These are phyloP conservation scores for Apotomis turbidana DNA, from an alignment of 2,888 invertebrate species.

Conservation along the genomic window DNA sequence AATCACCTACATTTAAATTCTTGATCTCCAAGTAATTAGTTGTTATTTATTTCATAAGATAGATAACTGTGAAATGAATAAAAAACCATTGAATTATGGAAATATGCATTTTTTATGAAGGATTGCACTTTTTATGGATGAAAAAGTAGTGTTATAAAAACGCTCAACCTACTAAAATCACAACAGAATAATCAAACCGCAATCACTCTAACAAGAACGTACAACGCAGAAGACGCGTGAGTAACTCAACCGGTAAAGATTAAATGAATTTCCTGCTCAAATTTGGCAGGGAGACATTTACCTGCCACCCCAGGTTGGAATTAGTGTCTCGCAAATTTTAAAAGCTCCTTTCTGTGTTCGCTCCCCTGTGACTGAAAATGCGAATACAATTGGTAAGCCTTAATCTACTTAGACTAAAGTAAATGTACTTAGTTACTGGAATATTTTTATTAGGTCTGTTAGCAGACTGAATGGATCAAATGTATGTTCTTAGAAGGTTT, in stretches of 20 bases:
- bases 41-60: no score
- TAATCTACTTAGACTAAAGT: background rate
- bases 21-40: no score
- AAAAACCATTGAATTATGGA: no score
- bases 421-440: background rate
- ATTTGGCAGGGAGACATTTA: background rate
- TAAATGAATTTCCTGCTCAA: background rate
- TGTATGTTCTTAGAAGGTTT: no score
- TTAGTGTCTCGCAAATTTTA: background rate
- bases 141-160: no score
- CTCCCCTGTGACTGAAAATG: background rate
- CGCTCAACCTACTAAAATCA: no score
- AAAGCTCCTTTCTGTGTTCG: background rate
- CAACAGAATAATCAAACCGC: no score
- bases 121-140: no score
- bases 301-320: background rate
- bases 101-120: no score
- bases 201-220: no score
- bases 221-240: background rate
- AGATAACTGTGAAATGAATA: no score
- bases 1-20: no score
- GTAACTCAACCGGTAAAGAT: background rate
- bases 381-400: background rate
- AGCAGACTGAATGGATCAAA: background rate
- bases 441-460: background rate